These are phyloP conservation scores for Tapirus indicus DNA, from an alignment of 2,797 vertebrate genomes.

Conservation along the genomic window DNA sequence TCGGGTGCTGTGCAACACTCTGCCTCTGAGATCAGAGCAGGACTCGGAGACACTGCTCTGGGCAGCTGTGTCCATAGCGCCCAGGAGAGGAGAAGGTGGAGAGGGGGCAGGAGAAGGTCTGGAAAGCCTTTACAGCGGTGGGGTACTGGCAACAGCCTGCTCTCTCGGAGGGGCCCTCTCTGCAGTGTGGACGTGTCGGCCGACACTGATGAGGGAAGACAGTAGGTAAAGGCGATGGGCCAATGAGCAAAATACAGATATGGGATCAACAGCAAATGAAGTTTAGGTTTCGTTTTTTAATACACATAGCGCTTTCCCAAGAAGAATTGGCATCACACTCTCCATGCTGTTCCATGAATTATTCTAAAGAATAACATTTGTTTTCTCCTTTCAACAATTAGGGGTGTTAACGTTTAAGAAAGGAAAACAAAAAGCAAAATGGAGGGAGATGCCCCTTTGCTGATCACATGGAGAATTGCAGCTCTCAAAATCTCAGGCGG, in stretches of 20 bases:
- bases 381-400: conserved; percentile 1
- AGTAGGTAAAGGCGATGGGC: not conserved
- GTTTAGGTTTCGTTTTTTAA: not conserved
- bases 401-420: not conserved
- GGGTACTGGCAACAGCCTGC: not conserved
- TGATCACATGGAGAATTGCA: not conserved
- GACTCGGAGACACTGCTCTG: conserved; percentile 11
- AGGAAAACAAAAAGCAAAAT: not conserved
- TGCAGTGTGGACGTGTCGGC: not conserved
- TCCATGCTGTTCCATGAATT: not conserved
- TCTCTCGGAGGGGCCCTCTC: not conserved
- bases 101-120: not conserved
- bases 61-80: not conserved
- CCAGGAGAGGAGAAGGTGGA: not conserved
- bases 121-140: not conserved
- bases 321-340: not conserved
- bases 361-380: not conserved
- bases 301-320: not conserved
- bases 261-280: not conserved
- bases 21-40: conserved; percentile 37
- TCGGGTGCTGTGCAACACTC: no score
- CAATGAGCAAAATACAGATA: conserved; percentile 16
- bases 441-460: not conserved
- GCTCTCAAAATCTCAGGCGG: not conserved
- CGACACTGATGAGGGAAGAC: not conserved